Conservation (phyloP, 92 coral and sea anemone genomes). For the Bergia sp. region DNA sequence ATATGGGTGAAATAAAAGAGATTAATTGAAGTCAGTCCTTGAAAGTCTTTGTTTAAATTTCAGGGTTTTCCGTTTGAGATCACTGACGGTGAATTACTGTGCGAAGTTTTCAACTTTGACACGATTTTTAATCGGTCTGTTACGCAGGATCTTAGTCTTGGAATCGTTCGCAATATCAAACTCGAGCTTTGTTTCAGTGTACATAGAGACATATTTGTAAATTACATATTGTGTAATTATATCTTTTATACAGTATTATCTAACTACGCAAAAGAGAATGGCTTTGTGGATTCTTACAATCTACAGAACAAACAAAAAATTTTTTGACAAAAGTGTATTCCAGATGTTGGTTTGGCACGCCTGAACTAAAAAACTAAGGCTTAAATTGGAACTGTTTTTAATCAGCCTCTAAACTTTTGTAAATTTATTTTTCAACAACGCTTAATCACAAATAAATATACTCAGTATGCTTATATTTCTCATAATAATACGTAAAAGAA, state of each 20-base stretch:
- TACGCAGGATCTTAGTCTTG: background rate
- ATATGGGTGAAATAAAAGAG: background rate
- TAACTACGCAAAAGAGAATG: background rate
- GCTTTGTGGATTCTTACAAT: background rate
- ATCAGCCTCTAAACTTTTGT: background rate
- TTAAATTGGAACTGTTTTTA: too few relatives aligned
- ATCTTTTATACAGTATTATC: background rate
- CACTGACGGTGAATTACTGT: background rate
- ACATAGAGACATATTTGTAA: too few relatives aligned
- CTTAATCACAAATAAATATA: too few relatives aligned
- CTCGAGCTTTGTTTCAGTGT: background rate
- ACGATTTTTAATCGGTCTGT: background rate
- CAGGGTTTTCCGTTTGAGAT: background rate
- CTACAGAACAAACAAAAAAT: background rate
- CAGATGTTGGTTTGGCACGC: conserved; percentile 7
- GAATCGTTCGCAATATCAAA: background rate
- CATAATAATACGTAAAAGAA: conserved; percentile 4
- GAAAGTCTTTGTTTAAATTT: background rate
- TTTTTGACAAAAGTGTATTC: conserved; percentile 7
- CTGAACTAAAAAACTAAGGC: conserved; percentile 1
- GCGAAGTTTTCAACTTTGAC: background rate
- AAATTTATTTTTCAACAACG: background rate
- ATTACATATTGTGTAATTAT: background rate
- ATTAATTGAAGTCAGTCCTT: background rate
- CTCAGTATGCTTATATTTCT: background rate